phyloP scores from a whole-genome alignment of 2,113 vertebrate genomes.

The Blennius ocellaris region DNA sequence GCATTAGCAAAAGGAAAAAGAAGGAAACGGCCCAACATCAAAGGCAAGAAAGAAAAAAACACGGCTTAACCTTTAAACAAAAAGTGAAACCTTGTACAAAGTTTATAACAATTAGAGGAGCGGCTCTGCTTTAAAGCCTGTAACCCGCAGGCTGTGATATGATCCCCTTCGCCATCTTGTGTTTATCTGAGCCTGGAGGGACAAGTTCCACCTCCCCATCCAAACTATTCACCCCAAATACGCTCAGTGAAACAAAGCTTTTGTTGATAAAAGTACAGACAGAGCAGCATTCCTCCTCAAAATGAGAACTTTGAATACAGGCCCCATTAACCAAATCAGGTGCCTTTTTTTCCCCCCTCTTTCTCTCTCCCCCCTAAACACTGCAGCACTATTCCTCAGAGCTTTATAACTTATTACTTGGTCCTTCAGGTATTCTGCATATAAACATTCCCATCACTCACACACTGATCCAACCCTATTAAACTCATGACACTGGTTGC shows the following conservation, averaged over 20 bases:
- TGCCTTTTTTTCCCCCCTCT: neutral
- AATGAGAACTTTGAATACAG: conserved; percentile 32
- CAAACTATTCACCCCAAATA: conserved; percentile 49
- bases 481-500: conserved; percentile 59
- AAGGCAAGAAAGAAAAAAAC: conserved; percentile 19
- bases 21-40: conserved; percentile 27
- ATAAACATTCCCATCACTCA: conserved; percentile 65
- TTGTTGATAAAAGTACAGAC: conserved; percentile 53
- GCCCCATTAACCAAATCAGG: conserved; percentile 28
- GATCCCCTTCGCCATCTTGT: conserved; percentile 53
- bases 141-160: conserved; percentile 48
- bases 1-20: conserved; percentile 4
- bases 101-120: conserved; percentile 54
- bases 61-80: conserved; percentile 24
- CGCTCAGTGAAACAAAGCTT: conserved; percentile 48
- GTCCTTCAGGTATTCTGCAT: conserved; percentile 52
- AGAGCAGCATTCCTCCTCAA: conserved; percentile 50
- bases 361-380: conserved; percentile 28
- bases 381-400: conserved; percentile 24
- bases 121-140: conserved; percentile 31
- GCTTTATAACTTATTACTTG: conserved; percentile 48
- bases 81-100: conserved; percentile 38
- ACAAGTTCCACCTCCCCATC: conserved; percentile 64
- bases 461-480: conserved; percentile 33
- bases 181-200: conserved; percentile 44